Evolutionary conservation across 2,888 invertebrate species (phyloP).

Genomic region (Galeruca laticollis): DNA sequence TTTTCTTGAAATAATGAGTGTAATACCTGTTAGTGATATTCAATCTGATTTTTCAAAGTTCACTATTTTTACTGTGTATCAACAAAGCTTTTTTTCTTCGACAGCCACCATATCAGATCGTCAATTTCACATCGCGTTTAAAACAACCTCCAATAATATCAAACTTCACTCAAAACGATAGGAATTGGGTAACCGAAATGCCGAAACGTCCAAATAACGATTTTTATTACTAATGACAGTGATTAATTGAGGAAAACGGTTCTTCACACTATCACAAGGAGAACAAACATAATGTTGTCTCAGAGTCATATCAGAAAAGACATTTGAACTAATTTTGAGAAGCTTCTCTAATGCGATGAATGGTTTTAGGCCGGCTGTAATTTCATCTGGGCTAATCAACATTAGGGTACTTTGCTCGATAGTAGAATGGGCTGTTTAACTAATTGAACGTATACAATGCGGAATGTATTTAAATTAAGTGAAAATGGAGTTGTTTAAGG

Average conservation of each 20-base stretch:
- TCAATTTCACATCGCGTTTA: not conserved
- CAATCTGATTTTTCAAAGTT: too few species aligned
- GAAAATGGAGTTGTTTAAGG: too few species aligned
- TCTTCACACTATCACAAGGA: slow-evolving; percentile 4
- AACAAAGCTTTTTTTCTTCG: not conserved
- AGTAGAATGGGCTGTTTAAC: not conserved
- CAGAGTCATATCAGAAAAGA: not conserved
- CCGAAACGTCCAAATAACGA: slow-evolving; percentile 27
- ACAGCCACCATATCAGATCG: not conserved
- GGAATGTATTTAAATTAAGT: not conserved
- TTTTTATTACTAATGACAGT: slow-evolving; percentile 36
- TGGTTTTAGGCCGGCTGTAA: not conserved
- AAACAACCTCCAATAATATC: slow-evolving; percentile 36
- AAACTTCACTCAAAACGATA: slow-evolving; percentile 38
- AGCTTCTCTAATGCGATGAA: not conserved
- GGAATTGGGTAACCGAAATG: slow-evolving; percentile 25
- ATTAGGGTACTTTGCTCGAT: not conserved
- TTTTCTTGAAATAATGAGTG: too few species aligned
- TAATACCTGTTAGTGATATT: too few species aligned
- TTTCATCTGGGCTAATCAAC: not conserved
- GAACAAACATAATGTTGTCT: not conserved
- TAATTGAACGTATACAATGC: not conserved
- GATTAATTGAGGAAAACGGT: slow-evolving; percentile 37
- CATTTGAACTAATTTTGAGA: not conserved
- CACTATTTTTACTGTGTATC: not conserved